Evolutionary conservation across 2,797 vertebrate genomes (phyloP).

Genomic region (Sphenodon punctatus): DNA sequence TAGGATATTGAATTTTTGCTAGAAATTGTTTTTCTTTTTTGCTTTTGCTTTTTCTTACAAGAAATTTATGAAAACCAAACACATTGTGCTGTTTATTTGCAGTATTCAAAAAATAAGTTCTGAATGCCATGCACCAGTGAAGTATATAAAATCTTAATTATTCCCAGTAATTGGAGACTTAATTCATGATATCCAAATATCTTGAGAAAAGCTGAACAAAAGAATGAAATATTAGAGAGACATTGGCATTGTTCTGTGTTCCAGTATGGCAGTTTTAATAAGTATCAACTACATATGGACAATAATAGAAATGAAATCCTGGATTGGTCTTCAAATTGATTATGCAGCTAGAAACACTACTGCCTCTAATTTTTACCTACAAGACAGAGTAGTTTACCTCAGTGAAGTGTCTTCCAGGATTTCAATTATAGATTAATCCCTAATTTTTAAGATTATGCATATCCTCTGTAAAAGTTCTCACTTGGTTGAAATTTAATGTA

Average conservation of each 20-base stretch:
- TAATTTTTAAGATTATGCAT: conserved; percentile 22
- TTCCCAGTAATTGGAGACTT: conserved; percentile 10
- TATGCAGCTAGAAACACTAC: conserved; percentile 24
- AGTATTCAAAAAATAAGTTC: conserved; percentile 31
- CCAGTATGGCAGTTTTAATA: conserved; percentile 47
- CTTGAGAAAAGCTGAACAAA: conserved; percentile 22
- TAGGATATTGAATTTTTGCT: not conserved
- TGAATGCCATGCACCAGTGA: conserved; percentile 34
- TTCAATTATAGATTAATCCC: conserved; percentile 43
- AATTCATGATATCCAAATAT: conserved; percentile 28
- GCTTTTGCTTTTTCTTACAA: not conserved
- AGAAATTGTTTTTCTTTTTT: not conserved
- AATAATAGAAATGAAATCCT: conserved; percentile 43
- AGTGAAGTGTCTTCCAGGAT: conserved; percentile 30
- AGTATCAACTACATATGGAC: conserved; percentile 64
- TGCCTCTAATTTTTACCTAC: no score
- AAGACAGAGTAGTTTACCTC: not conserved
- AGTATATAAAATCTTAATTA: conserved; percentile 18
- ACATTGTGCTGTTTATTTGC: conserved; percentile 18
- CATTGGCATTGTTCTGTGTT: conserved; percentile 42
- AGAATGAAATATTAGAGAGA: conserved; percentile 14
- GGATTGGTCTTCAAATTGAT: conserved; percentile 51
- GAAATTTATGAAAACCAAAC: conserved; percentile 12
- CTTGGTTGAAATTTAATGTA: conserved; percentile 56
- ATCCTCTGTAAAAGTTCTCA: conserved; percentile 56